Evolutionary conservation across 2,888 invertebrate species (phyloP).

Genomic region (Liopterus haemorrhoidalis): DNA sequence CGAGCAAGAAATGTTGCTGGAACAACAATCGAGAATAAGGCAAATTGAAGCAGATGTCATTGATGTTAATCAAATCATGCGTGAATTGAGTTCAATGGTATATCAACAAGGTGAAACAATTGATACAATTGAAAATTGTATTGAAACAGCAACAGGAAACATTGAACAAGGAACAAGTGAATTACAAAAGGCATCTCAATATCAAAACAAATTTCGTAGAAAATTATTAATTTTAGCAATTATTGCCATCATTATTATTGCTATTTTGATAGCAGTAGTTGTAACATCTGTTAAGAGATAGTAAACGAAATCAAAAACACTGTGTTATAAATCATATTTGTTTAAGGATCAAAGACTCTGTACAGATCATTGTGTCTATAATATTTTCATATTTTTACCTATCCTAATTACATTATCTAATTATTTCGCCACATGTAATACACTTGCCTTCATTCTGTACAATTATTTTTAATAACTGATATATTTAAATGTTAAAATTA

Average conservation of each 20-base stretch:
- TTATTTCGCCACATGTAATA: too few relatives aligned
- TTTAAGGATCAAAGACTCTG: too few relatives aligned
- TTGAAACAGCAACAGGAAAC: conserved; percentile 66
- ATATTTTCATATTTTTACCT: too few relatives aligned
- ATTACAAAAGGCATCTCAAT: conserved; percentile 71
- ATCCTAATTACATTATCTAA: too few relatives aligned
- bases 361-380: too few relatives aligned
- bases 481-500: too few relatives aligned
- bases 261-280: conserved; percentile 63
- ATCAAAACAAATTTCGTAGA: conserved; percentile 70
- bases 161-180: conserved; percentile 76
- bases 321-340: too few relatives aligned
- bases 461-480: too few relatives aligned
- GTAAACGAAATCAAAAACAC: too few relatives aligned
- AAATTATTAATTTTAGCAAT: conserved; percentile 66
- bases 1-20: conserved; percentile 72
- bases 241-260: conserved; percentile 60
- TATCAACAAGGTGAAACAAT: conserved; percentile 64
- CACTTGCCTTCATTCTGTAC: too few relatives aligned
- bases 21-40: conserved; percentile 72
- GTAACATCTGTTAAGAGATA: conserved; percentile 48
- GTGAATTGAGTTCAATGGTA: conserved; percentile 65
- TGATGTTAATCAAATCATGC: conserved; percentile 80
- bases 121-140: conserved; percentile 76
- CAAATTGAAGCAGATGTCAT: conserved; percentile 76